Conservation (phyloP, 2,113 vertebrate genomes). For the Rhinogobius similis region DNA sequence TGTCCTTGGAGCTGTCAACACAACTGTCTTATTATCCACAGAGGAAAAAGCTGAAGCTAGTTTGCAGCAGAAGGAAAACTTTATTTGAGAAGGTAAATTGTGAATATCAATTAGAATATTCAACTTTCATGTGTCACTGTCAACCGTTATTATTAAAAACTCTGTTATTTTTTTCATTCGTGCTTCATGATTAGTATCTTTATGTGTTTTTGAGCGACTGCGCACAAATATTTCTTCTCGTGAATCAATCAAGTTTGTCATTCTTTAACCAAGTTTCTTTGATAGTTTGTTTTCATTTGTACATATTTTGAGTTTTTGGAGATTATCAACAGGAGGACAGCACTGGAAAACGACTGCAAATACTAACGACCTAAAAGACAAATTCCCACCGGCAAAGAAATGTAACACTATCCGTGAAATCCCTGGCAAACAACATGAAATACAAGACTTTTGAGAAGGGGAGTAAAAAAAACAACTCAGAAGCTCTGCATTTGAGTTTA, state of each 20-base stretch:
- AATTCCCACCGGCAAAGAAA: background rate
- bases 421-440: background rate
- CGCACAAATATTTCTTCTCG: too few relatives aligned
- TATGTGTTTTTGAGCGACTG: too few relatives aligned
- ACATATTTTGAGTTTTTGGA: too few relatives aligned
- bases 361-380: background rate
- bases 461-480: too few relatives aligned
- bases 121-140: background rate
- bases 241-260: too few relatives aligned
- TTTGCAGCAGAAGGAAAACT: background rate
- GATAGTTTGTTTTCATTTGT: too few relatives aligned
- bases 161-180: background rate
- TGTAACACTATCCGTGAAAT: background rate
- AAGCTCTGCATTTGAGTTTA: too few relatives aligned
- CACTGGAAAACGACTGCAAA: background rate
- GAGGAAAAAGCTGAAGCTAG: background rate
- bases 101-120: background rate
- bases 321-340: too few relatives aligned
- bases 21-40: slow-evolving; percentile 1
- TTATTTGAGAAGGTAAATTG: background rate
- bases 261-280: too few relatives aligned
- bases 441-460: too few relatives aligned
- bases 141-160: background rate
- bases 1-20: slow-evolving; percentile 2
- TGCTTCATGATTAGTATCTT: too few relatives aligned